These are phyloP conservation scores for Orthosia incerta DNA, from an alignment of 2,888 invertebrate genomes.

Conservation along the genomic window DNA sequence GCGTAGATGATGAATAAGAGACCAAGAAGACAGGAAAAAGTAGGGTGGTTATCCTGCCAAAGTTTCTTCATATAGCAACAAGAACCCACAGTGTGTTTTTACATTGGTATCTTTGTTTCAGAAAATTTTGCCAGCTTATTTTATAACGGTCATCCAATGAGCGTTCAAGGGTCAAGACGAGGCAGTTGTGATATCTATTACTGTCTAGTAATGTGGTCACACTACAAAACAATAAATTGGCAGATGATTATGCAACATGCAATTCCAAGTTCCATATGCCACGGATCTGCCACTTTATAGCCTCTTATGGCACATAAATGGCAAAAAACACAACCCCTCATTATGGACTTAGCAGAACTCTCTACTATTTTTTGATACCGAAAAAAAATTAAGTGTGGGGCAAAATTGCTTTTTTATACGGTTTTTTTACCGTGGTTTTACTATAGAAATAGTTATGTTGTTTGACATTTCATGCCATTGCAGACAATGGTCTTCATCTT, in stretches of 20 bases:
- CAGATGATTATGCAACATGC: slow-evolving; percentile 57
- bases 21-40: neutral
- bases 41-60: neutral
- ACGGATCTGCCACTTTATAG: slow-evolving; percentile 72
- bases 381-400: slow-evolving; percentile 42
- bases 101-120: too few relatives aligned
- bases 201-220: slow-evolving; percentile 49
- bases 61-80: neutral
- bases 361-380: slow-evolving; percentile 54
- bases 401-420: slow-evolving; percentile 17
- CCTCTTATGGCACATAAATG: slow-evolving; percentile 49
- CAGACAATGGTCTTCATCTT: neutral
- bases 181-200: too few relatives aligned
- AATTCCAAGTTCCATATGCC: slow-evolving; percentile 75
- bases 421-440: slow-evolving; percentile 1
- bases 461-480: slow-evolving; percentile 2
- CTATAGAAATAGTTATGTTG: neutral
- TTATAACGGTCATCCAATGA: too few relatives aligned
- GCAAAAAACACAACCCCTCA: slow-evolving; percentile 65
- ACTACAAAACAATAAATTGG: slow-evolving; percentile 60
- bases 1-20: too few relatives aligned
- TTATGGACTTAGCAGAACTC: slow-evolving; percentile 63
- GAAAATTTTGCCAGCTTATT: too few relatives aligned
- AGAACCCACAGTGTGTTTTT: neutral
- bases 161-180: too few relatives aligned